Evolutionary conservation across 2,888 invertebrate genomes (phyloP).

Genomic region (Amphipyra berbera): DNA sequence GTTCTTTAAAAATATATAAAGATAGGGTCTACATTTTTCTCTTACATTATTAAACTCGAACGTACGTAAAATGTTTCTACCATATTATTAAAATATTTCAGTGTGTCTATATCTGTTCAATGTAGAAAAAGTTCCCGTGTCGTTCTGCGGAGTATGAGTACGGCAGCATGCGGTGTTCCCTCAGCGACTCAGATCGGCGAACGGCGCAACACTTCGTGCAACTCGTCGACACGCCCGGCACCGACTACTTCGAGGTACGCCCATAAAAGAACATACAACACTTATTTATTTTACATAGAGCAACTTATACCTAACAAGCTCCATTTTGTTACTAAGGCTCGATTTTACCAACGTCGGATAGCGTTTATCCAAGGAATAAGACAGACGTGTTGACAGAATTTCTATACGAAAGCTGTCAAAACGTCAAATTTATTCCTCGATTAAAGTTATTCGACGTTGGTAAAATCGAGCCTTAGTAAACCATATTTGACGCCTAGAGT

Average conservation of each 20-base stretch:
- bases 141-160: conserved; percentile 98
- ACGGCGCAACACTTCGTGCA: conserved; percentile 97
- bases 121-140: conserved; percentile 95
- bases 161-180: conserved; percentile 96
- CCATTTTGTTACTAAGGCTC: conserved; percentile 34
- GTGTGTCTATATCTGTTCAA: background rate
- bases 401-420: no score
- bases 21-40: no score
- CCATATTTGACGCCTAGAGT: conserved; percentile 8
- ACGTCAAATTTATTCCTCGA: no score
- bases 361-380: no score
- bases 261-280: conserved; percentile 22
- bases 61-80: no score
- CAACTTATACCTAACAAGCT: conserved; percentile 8
- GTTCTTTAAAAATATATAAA: no score
- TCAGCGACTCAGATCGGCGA: conserved; percentile 96
- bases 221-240: conserved; percentile 94
- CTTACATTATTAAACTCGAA: no score
- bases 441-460: no score
- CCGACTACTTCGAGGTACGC: conserved; percentile 87
- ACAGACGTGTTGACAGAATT: no score
- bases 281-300: conserved; percentile 30
- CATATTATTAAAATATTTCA: no score
- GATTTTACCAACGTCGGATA: no score
- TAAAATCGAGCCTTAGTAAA: no score